These are phyloP conservation scores for Isoperla grammatica DNA, from an alignment of 2,888 invertebrate species.

Conservation along the genomic window DNA sequence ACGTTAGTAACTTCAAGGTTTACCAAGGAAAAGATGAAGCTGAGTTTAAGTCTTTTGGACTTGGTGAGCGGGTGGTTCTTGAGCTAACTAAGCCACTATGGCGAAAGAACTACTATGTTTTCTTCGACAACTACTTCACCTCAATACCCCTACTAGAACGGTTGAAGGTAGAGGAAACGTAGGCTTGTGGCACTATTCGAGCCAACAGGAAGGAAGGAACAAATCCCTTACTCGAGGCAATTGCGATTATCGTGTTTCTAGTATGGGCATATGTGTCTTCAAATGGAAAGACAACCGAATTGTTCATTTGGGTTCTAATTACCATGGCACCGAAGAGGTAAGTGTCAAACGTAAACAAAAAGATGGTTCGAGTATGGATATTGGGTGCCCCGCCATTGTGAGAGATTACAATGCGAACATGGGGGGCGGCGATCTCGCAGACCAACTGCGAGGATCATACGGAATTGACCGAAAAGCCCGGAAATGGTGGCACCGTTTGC, in stretches of 20 bases:
- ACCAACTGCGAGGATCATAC: too few species aligned
- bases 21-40: constrained; percentile 22
- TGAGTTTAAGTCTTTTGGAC: constrained; percentile 2
- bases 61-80: constrained; percentile 18
- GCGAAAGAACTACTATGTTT: too few species aligned
- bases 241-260: not conserved
- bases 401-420: not conserved
- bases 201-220: not conserved
- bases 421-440: not conserved
- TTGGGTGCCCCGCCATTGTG: not conserved
- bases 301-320: not conserved
- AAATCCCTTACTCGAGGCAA: not conserved
- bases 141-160: not conserved
- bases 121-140: not conserved
- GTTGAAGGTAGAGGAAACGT: not conserved
- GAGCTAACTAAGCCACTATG: constrained; percentile 14
- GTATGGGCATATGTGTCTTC: not conserved
- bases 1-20: constrained; percentile 20
- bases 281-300: constrained; percentile 1
- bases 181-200: not conserved
- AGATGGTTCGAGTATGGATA: not conserved
- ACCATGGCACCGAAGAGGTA: not conserved
- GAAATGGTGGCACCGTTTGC: not conserved
- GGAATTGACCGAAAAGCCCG: not conserved
- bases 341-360: not conserved